Conservation (phyloP, 2,797 vertebrate species). For the Siniperca undulata region DNA sequence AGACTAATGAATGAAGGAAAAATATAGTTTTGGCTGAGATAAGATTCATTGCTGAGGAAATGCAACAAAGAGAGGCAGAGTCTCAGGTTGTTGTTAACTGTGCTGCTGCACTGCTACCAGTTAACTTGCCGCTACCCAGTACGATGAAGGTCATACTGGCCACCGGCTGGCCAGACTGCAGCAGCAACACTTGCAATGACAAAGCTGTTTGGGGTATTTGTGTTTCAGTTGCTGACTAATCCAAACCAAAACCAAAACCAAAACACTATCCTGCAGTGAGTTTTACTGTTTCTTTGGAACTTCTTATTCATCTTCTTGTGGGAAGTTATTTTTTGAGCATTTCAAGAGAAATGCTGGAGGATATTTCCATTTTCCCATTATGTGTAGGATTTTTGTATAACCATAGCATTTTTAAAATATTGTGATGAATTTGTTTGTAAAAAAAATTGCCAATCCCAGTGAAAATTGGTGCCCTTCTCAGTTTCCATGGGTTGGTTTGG, state of each 20-base stretch:
- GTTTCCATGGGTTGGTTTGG: neutral
- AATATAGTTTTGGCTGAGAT: constrained; percentile 22
- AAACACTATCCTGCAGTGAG: constrained; percentile 10
- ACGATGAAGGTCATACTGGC: neutral
- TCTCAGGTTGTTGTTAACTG: constrained; percentile 17
- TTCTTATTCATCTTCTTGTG: neutral
- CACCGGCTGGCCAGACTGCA: constrained; percentile 8
- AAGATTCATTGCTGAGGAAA: constrained; percentile 14
- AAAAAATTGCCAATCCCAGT: neutral
- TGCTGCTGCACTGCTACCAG: constrained; percentile 28
- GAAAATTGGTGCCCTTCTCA: neutral
- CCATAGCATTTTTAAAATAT: constrained; percentile 15
- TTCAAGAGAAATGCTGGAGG: constrained; percentile 18
- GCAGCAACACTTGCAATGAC: constrained; percentile 10
- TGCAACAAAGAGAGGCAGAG: constrained; percentile 24
- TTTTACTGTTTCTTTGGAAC: neutral
- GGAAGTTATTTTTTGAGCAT: neutral
- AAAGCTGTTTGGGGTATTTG: constrained; percentile 20
- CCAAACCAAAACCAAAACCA: neutral
- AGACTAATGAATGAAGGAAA: constrained; percentile 26
- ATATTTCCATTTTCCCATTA: constrained; percentile 1
- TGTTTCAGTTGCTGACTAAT: constrained; percentile 22
- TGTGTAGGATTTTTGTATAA: constrained; percentile 16
- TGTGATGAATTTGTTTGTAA: neutral
- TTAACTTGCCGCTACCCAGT: constrained; percentile 8